Evolutionary conservation across 2,888 invertebrate species (phyloP), one percentile per base, ranked within the genome.

Genomic region (Tholera decimalis): DNA sequence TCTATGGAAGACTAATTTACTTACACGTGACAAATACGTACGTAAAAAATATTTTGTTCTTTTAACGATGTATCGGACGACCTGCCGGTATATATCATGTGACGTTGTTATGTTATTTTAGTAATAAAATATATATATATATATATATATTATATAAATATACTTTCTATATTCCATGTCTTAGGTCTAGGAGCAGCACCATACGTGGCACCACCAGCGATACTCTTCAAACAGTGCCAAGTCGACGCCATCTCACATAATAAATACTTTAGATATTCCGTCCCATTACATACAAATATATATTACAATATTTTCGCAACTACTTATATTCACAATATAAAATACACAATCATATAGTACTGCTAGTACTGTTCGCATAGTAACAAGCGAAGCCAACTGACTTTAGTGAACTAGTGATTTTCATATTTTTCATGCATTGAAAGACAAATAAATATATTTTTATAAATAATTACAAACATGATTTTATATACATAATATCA

Each of bases 1-100:
- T 59, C 37, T 51, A 33, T 41, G 69, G 73, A 65, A 73, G 77
- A 65, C 61, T 47, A 59, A 37, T 57, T 76, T 26, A 18, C 8
- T 41, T 41, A 37, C 50, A 62, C 3, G 46, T 72, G 57, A n/a
- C n/a, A n/a, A n/a, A n/a, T n/a, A n/a, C n/a, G n/a, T n/a, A n/a
- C n/a, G n/a, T n/a, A 72, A 72, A 71, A 77, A 64, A 72, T 67
- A 64, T 33, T 62, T 75, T 60, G 28, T 41, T 65, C 37, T 54
- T 11, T 35, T 35, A 15, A 15, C 39, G 50, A 43, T 62, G 62
- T 20, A 22, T 30, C n/a, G 22, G 24, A 49, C 26, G 33, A 60
- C 46, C n/a, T 20, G 33, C 33, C 33, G 11, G 18, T 24, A 15
- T 26, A 18, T 18, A 24, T 30, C 24, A 8, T 15, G 18, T 30